Conservation (phyloP, 2,113 vertebrate genomes). For the Rutilus rutilus region DNA sequence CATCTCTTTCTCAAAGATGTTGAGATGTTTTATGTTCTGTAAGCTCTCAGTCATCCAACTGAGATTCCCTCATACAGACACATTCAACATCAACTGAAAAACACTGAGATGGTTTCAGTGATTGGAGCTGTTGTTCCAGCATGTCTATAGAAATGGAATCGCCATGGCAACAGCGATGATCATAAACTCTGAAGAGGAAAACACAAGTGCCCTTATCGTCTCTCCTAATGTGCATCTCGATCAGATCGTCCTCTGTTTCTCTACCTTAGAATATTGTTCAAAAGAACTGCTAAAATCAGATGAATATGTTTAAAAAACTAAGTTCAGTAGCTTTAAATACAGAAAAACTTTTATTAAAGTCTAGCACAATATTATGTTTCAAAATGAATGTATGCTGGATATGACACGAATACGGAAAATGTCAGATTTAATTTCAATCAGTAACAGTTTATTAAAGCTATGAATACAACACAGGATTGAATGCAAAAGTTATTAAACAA, state of each 20-base stretch:
- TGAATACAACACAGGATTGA: too few species aligned
- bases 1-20: not conserved
- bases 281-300: not conserved
- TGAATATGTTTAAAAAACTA: too few species aligned
- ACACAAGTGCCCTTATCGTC: not conserved
- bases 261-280: not conserved
- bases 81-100: not conserved
- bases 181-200: not conserved
- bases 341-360: not conserved
- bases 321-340: not conserved
- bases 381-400: not conserved
- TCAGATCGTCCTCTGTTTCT: not conserved
- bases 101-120: not conserved
- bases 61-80: not conserved
- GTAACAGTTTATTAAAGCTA: not conserved
- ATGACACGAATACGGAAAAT: not conserved
- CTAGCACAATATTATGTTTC: not conserved
- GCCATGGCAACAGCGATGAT: constrained; percentile 19
- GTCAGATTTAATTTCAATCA: not conserved
- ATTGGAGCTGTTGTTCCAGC: constrained; percentile 9
- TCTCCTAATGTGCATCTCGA: not conserved
- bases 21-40: not conserved
- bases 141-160: constrained; percentile 6
- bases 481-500: too few species aligned
- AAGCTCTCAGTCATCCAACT: not conserved